Evolutionary conservation across 2,113 vertebrate species (phyloP).

Genomic region (Aythya baeri): DNA sequence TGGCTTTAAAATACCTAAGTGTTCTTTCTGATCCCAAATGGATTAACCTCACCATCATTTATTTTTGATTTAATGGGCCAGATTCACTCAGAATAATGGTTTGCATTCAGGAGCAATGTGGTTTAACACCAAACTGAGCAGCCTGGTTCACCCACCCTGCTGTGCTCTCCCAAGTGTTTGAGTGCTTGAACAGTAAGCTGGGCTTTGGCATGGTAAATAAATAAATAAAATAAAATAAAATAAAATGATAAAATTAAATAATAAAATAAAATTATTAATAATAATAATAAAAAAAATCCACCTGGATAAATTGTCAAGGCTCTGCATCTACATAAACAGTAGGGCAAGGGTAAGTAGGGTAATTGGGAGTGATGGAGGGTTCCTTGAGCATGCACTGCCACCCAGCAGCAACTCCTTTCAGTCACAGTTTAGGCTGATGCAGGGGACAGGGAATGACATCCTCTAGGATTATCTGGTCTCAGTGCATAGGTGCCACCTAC

Average conservation of each 20-base stretch:
- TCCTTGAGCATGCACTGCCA: rapidly evolving
- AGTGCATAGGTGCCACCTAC: neutral
- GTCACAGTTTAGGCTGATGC: neutral
- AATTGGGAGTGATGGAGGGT: neutral
- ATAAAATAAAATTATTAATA: neutral
- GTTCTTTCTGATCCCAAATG: conserved; percentile 10
- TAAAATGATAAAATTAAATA: neutral
- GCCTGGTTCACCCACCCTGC: neutral
- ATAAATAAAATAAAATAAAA: too few relatives aligned
- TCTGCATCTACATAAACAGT: neutral
- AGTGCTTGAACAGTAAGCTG: neutral
- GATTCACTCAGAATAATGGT: neutral
- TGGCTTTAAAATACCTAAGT: neutral
- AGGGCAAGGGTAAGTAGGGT: neutral
- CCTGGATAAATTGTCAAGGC: neutral
- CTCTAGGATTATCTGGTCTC: neutral
- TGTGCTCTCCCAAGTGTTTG: neutral
- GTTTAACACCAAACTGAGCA: neutral
- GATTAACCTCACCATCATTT: neutral
- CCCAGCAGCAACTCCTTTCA: neutral
- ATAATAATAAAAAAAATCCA: neutral
- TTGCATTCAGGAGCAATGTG: neutral
- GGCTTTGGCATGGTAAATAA: too few relatives aligned
- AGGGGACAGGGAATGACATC: neutral
- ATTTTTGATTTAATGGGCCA: neutral